A percentile compares a stretch with the other conserved stretches of the same genome.
These are phyloP conservation scores for Trichonephila clavata DNA, from an alignment of 1,140 invertebrate genomes.

Conservation along the genomic window DNA sequence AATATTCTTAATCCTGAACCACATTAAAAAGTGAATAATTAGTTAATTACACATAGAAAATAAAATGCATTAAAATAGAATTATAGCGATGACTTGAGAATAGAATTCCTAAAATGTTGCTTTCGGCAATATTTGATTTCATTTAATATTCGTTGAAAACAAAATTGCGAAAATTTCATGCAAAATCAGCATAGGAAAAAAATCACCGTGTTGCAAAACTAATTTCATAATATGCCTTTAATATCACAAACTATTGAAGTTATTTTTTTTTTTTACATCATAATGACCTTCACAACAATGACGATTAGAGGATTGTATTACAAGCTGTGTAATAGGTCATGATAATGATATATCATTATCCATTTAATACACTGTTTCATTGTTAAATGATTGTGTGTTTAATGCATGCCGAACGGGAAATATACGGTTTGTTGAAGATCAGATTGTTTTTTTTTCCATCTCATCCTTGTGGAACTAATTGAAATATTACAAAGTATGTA, in stretches of 20 bases:
- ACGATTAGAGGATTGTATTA: neutral
- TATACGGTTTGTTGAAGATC: slow-evolving; percentile 25
- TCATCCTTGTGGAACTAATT: slow-evolving; percentile 56
- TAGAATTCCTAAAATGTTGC: too few species aligned
- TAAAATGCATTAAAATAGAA: too few species aligned
- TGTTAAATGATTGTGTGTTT: slow-evolving; percentile 61
- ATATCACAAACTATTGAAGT: neutral
- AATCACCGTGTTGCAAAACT: neutral
- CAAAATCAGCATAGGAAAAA: too few species aligned
- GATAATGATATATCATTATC: slow-evolving; percentile 67
- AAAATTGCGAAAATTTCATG: too few species aligned
- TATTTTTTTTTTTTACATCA: neutral
- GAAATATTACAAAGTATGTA: slow-evolving; percentile 20
- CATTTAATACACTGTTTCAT: slow-evolving; percentile 40
- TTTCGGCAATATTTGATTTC: too few species aligned
- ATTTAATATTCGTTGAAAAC: too few species aligned
- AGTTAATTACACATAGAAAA: too few species aligned
- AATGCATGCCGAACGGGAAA: slow-evolving; percentile 17
- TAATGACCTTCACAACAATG: slow-evolving; percentile 18
- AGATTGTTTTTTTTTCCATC: neutral
- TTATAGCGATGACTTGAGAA: too few species aligned
- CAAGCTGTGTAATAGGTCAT: slow-evolving; percentile 37
- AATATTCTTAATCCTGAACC: too few species aligned
- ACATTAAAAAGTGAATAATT: too few species aligned
- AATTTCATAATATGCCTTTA: neutral